Evolutionary conservation across 2,888 invertebrate species (phyloP).

Genomic region (Pyrocoelia pectoralis): DNA sequence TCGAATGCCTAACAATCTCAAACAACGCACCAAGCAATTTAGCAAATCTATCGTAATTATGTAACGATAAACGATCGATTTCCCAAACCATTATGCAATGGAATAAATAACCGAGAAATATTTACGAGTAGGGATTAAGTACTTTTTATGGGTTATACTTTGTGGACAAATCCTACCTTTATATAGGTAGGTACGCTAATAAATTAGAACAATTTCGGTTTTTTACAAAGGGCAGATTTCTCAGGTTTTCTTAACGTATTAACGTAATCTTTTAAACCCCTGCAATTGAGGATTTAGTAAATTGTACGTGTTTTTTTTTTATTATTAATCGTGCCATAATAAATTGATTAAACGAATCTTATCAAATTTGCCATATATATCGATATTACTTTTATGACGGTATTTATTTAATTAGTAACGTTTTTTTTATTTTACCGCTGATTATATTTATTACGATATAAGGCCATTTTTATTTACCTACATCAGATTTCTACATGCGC

Average conservation of each 20-base stretch:
- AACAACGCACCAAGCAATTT: background rate
- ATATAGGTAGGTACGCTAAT: background rate
- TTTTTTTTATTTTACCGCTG: background rate
- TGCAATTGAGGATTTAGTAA: conserved; percentile 9
- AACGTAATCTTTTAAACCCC: background rate
- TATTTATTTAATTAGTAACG: background rate
- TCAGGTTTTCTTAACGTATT: conserved; percentile 15
- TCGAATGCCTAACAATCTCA: background rate
- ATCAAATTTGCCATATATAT: background rate
- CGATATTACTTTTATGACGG: background rate
- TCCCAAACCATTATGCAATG: too few relatives aligned
- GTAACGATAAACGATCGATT: too few relatives aligned
- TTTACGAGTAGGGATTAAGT: background rate
- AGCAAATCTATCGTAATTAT: too few relatives aligned
- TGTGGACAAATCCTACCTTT: background rate
- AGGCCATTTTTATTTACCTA: too few relatives aligned
- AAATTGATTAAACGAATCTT: conserved; percentile 20
- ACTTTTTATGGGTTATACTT: too few relatives aligned
- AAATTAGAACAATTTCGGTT: background rate
- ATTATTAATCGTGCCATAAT: conserved; percentile 18
- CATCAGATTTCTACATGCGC: too few relatives aligned
- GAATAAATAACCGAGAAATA: background rate
- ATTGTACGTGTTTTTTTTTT: background rate
- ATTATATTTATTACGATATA: background rate
- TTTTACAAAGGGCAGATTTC: conserved; percentile 2